Evolutionary conservation across 1,140 invertebrate species (phyloP).

Genomic region (Drosophila lacteicornis): DNA sequence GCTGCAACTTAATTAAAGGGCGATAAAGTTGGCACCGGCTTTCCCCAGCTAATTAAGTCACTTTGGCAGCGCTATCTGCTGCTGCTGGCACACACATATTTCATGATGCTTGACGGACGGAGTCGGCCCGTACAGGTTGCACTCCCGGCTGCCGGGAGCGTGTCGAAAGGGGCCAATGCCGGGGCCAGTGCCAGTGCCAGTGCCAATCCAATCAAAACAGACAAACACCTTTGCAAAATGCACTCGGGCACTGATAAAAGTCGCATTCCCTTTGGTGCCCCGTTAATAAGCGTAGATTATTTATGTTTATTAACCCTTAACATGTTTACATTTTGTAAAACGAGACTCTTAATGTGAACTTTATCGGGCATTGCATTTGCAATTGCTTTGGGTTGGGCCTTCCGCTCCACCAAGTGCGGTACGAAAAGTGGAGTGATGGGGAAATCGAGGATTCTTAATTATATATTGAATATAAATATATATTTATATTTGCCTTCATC

Average conservation of each 20-base stretch:
- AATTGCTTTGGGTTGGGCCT: constrained; percentile 46
- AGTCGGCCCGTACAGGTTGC: constrained; percentile 33
- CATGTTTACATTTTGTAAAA: constrained; percentile 85
- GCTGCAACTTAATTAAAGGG: constrained; percentile 79
- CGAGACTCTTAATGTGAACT: constrained; percentile 85
- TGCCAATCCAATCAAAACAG: constrained; percentile 59
- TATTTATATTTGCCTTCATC: too few relatives aligned
- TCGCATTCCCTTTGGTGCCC: constrained; percentile 45
- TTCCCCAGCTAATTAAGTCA: constrained; percentile 71
- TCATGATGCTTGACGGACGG: constrained; percentile 64
- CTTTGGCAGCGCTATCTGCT: constrained; percentile 67
- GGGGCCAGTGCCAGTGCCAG: background rate
- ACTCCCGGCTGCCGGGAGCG: constrained; percentile 37
- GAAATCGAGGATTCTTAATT: too few relatives aligned
- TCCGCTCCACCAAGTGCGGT: background rate
- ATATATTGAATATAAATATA: too few relatives aligned
- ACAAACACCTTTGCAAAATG: constrained; percentile 83
- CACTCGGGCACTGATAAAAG: constrained; percentile 68
- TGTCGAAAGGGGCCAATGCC: constrained; percentile 21
- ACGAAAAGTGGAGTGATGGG: constrained; percentile 3
- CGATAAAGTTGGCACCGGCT: constrained; percentile 56
- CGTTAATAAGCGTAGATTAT: constrained; percentile 84
- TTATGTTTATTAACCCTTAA: constrained; percentile 85
- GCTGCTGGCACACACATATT: constrained; percentile 74
- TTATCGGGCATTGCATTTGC: constrained; percentile 70